These are phyloP conservation scores for Idris sp. DNA, from an alignment of 1,140 invertebrate species.

Conservation along the genomic window DNA sequence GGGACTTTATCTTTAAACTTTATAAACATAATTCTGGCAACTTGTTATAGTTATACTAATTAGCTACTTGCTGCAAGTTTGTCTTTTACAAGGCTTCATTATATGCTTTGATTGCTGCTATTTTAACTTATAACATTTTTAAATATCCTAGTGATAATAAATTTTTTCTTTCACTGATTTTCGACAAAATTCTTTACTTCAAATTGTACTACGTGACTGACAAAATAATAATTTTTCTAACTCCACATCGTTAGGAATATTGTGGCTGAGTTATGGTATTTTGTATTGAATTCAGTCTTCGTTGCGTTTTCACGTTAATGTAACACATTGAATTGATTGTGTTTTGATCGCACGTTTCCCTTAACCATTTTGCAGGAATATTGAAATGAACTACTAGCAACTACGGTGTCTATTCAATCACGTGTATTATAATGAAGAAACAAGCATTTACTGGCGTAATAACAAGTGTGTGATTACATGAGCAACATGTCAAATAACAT, in stretches of 20 bases:
- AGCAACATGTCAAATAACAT: background rate
- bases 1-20: no score
- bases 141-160: no score
- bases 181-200: background rate
- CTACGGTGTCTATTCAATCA: constrained; percentile 34
- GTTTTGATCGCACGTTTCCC: constrained; percentile 45
- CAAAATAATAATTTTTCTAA: constrained; percentile 24
- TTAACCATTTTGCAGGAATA: constrained; percentile 35
- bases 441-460: background rate
- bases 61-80: no score
- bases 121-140: no score
- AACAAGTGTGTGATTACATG: background rate
- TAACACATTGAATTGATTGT: constrained; percentile 31
- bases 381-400: constrained; percentile 29
- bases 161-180: no score
- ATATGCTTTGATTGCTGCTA: no score
- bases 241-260: no score
- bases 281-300: constrained; percentile 47
- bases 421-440: constrained; percentile 10
- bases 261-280: constrained; percentile 31
- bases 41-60: no score
- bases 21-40: no score
- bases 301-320: constrained; percentile 30
- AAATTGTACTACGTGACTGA: background rate
- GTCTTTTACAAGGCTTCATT: no score